Evolutionary conservation across 1,140 invertebrate species (phyloP).

Genomic region (Drosophila albomicans): DNA sequence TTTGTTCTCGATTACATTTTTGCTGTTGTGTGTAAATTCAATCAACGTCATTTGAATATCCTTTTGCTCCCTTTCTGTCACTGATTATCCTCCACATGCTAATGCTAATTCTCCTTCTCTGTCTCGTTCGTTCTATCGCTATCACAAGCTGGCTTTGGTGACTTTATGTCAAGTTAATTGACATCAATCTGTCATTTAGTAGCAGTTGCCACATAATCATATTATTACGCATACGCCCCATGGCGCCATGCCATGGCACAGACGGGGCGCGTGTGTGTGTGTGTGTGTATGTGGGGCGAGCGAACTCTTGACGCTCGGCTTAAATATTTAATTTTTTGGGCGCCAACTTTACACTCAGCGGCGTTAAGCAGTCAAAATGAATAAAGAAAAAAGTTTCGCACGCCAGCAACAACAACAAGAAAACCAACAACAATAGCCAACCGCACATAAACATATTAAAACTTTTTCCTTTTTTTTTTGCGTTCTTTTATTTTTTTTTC

Average conservation of each 20-base stretch:
- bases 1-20: background rate
- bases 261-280: background rate
- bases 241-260: constrained; percentile 35
- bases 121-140: constrained; percentile 1
- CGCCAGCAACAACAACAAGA: constrained; percentile 19
- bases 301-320: constrained; percentile 42
- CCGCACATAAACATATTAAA: constrained; percentile 82
- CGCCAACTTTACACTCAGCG: constrained; percentile 63
- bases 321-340: constrained; percentile 75
- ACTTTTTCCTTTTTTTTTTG: constrained; percentile 58
- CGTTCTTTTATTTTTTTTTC: constrained; percentile 12
- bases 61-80: background rate
- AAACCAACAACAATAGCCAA: constrained; percentile 31
- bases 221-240: constrained; percentile 78
- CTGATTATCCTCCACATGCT: constrained; percentile 8
- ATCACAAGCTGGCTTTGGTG: constrained; percentile 37
- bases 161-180: constrained; percentile 72
- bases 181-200: constrained; percentile 80
- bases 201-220: constrained; percentile 70
- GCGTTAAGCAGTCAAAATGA: constrained; percentile 50
- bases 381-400: constrained; percentile 40
- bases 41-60: constrained; percentile 29
- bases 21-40: constrained; percentile 28
- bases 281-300: background rate
- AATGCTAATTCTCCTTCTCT: background rate